Percentiles rank a stretch among this genome's conserved stretches.
Conservation (phyloP, 2,888 invertebrate species). For the Papilio protenor region DNA sequence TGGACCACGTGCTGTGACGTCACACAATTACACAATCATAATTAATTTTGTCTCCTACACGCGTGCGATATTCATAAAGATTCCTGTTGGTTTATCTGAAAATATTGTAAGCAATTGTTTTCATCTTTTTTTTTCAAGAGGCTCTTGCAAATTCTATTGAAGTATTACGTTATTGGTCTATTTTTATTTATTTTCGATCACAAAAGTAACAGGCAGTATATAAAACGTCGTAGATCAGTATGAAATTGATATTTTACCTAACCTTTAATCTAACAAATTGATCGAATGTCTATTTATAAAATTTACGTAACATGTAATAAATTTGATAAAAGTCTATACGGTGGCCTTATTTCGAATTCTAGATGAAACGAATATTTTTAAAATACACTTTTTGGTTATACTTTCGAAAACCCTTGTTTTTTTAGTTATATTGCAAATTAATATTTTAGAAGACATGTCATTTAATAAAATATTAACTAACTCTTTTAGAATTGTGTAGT, state of each 20-base stretch:
- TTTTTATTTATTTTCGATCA: neutral
- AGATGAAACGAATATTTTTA: neutral
- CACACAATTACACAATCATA: constrained; percentile 9
- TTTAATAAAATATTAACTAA: constrained; percentile 6
- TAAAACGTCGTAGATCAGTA: too few relatives aligned
- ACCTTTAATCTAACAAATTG: neutral
- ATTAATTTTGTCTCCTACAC: constrained; percentile 7
- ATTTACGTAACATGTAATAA: constrained; percentile 8
- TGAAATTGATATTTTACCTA: neutral
- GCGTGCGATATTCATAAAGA: neutral
- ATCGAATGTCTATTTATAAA: neutral
- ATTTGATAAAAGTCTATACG: neutral
- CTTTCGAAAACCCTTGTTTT: neutral
- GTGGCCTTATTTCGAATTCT: neutral
- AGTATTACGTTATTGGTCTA: neutral
- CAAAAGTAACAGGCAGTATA: neutral
- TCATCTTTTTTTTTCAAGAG: too few relatives aligned
- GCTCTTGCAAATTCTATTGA: neutral
- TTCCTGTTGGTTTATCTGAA: neutral
- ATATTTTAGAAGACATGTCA: neutral
- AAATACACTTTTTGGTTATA: neutral
- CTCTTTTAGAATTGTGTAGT: neutral
- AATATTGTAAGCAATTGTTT: neutral
- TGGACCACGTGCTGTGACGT: constrained; percentile 35
- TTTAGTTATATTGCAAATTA: neutral